Conservation (phyloP, 2,113 vertebrate species). For the Urocolius indicus region DNA sequence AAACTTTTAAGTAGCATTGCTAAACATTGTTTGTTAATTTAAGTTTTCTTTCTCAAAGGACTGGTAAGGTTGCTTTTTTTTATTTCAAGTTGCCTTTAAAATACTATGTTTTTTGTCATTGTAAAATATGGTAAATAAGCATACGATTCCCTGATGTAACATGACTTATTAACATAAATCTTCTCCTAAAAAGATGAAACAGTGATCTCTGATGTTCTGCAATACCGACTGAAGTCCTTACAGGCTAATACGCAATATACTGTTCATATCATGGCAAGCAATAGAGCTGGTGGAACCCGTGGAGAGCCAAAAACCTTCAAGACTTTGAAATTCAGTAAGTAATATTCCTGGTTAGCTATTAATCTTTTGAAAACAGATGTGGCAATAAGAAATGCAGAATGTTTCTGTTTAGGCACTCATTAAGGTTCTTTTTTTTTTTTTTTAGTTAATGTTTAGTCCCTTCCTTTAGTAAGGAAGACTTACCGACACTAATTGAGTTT, state of each 20-base stretch:
- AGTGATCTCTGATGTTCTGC: slow-evolving; percentile 52
- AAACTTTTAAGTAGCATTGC: background rate
- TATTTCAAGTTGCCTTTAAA: background rate
- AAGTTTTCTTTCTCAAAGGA: background rate
- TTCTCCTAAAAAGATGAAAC: slow-evolving; percentile 76
- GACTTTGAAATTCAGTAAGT: slow-evolving; percentile 84
- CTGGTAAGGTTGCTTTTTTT: background rate
- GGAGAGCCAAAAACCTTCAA: slow-evolving; percentile 73
- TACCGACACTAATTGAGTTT: background rate
- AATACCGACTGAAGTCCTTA: slow-evolving; percentile 73
- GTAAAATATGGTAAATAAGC: background rate
- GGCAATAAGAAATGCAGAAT: background rate
- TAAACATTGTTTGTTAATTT: background rate
- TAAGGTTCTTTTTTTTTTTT: background rate
- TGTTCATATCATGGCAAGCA: slow-evolving; percentile 76
- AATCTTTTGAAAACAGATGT: background rate
- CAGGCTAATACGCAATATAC: slow-evolving; percentile 77
- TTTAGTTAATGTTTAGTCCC: background rate
- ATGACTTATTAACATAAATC: background rate
- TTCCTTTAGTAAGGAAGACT: background rate
- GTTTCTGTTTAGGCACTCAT: background rate
- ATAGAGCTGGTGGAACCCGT: slow-evolving; percentile 65
- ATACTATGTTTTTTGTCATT: background rate
- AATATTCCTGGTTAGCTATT: background rate
- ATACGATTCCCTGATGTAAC: background rate